These are phyloP conservation scores for Setophaga petechia DNA, from an alignment of 2,113 vertebrate species.

Conservation along the genomic window DNA sequence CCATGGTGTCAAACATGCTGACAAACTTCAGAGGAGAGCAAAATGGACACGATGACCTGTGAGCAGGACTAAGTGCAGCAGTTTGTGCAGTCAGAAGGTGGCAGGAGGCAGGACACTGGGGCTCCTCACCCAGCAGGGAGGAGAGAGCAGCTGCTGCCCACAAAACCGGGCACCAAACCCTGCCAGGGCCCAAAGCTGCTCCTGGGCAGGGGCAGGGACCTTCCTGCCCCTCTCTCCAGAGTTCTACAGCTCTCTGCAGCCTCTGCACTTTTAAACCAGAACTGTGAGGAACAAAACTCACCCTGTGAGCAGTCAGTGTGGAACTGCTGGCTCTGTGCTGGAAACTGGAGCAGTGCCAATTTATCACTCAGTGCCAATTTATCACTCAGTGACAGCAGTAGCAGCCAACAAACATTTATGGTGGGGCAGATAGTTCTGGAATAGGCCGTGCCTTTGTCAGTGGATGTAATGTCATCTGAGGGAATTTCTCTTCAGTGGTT, in stretches of 20 bases:
- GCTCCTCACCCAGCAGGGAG: not conserved
- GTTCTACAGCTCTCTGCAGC: not conserved
- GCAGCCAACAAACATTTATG: not conserved
- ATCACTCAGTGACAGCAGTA: rapidly evolving
- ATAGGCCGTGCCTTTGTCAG: not conserved
- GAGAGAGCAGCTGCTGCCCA: not conserved
- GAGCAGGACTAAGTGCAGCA: not conserved
- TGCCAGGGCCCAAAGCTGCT: not conserved
- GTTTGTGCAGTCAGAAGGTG: not conserved
- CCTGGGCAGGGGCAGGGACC: not conserved
- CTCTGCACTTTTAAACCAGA: not conserved
- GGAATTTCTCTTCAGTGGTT: not conserved
- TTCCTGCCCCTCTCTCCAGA: rapidly evolving
- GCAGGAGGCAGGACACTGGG: not conserved
- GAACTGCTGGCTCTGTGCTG: not conserved
- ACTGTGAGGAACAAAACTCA: not conserved
- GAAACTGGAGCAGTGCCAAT: not conserved
- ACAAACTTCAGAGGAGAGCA: not conserved
- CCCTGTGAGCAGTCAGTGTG: not conserved
- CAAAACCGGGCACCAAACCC: rapidly evolving
- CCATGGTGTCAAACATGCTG: not conserved
- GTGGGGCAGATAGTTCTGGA: not conserved
- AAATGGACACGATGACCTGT: not conserved
- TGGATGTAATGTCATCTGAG: not conserved
- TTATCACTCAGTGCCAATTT: not conserved